Base-by-base conservation (phyloP, 2,888 invertebrate genomes). In the Mimas tiliae region DNA sequence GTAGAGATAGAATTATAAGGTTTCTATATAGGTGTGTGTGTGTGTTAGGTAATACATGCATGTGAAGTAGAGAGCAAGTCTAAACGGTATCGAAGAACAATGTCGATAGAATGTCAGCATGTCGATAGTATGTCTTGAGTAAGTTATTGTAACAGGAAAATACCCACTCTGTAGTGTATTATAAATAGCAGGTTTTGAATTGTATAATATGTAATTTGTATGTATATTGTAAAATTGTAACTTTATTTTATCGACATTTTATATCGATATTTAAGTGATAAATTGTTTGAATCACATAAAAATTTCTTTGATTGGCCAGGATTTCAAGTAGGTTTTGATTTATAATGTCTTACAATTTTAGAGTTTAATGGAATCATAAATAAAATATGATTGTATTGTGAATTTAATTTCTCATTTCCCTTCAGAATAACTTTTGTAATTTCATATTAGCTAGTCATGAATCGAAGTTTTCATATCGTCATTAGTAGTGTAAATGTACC, bases 41-140 rank as follows among this genome's bases (percentile, higher is more conserved):
- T 88, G 90, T 90, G 87, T 80, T 88, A 87, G 87, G 86, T 80
- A 80, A 75, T 69, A 79, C 85, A 84, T 91, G 91, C 92, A 91
- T 86, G 82, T 70, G 70, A 75, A 69, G 88, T 91, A 91, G 90
- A 73, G 67, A 76, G 76, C 72, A 78, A 74, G 73, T 62, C 50
- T 38, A 62, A 62, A 45, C 11, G 19, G 19, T 45, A 62, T 19
- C 42, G 42, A 58, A 38, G 58, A 58, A 58, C 38, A 21, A 58
- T 58, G 21, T 42, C 53, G 38, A 58, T 63, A 55, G 52, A 50
- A 65, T 45, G 21, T 63, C n/a, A 53, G 82, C 83, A 83, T 81
- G 79, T 79, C 72, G 68, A 76, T 72, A 73, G 65, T 63, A 70
- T 70, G 69, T 71, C 71, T 74, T 70, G 69, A 63, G 33, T 65